Evolutionary conservation across 2,797 vertebrate species (phyloP).

Genomic region (Platyrinchus mystaceus): DNA sequence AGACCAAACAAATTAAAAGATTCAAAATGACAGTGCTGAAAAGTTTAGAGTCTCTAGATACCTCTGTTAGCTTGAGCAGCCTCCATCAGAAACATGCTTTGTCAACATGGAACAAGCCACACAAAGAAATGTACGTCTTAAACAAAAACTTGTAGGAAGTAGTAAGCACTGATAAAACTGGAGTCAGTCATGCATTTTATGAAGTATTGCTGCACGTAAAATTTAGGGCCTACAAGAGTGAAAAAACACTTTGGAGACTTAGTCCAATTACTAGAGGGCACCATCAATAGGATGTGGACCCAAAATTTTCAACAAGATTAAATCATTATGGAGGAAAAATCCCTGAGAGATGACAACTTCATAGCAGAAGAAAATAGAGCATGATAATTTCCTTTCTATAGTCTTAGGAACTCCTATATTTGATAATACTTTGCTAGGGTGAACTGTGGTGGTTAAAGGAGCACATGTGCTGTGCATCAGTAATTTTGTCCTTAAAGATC

Average conservation of each 20-base stretch:
- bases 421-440: not conserved
- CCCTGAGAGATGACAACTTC: not conserved
- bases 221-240: not conserved
- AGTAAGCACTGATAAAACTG: not conserved
- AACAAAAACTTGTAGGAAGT: not conserved
- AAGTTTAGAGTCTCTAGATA: not conserved
- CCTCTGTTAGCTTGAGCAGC: not conserved
- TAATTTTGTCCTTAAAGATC: constrained; percentile 46
- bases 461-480: not conserved
- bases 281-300: not conserved
- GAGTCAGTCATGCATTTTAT: not conserved
- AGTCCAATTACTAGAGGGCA: not conserved
- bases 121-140: not conserved
- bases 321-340: not conserved
- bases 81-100: not conserved
- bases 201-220: not conserved
- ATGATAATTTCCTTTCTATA: not conserved
- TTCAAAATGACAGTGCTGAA: not conserved
- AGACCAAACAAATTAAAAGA: not conserved
- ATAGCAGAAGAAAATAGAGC: not conserved
- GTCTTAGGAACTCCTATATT: not conserved
- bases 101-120: not conserved
- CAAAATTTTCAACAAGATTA: not conserved
- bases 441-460: not conserved
- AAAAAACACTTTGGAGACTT: not conserved